Evolutionary conservation across 53 echinoderm and acorn worm species (phyloP), one percentile per base, ranked within the genome.

Genomic region (Paracentrotus lividus): DNA sequence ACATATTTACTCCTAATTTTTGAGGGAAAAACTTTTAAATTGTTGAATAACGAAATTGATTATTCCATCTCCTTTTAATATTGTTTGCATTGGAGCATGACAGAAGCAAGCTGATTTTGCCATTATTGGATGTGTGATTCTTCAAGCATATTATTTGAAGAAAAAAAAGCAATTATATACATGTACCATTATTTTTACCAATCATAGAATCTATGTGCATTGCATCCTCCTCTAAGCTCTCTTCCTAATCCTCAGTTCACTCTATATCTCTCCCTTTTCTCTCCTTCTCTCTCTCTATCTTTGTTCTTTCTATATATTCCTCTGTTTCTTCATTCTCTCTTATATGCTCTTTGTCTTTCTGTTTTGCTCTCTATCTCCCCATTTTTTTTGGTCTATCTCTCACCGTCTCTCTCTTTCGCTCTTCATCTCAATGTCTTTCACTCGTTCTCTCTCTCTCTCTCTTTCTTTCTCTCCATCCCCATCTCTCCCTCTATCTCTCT

Each of bases 271-370:
- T 57, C 21, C 57, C 2, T 20, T 57, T 51, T 12, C 57, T 27
- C 44, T 81, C 49, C 47, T 47, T 81, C n/a, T 47, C 81, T 44
- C 81, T 81, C 81, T 81, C 81, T 47, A 9, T 47, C 9, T 8
- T 12, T 81, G n/a, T n/a, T n/a, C n/a, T n/a, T n/a, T n/a, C n/a
- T n/a, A n/a, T n/a, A n/a, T n/a, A n/a, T n/a, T n/a, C n/a, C n/a
- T n/a, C n/a, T n/a, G n/a, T n/a, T n/a, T n/a, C n/a, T n/a, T n/a
- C n/a, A n/a, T 47, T 47, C n/a, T 45, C 81, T 81, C 47, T 45
- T 36, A 15, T 38, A 36, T 4, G n/a, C 45, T 24, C 8, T 16
- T 23, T 32, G 20, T 44, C 77, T 5, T 10, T 31, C 43, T 8
- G 2, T 45, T n/a, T 40, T 0, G n/a, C 78, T 6, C 9, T 45